phyloP scores from a whole-genome alignment of 2,113 vertebrate genomes.

The Patagioenas fasciata region DNA sequence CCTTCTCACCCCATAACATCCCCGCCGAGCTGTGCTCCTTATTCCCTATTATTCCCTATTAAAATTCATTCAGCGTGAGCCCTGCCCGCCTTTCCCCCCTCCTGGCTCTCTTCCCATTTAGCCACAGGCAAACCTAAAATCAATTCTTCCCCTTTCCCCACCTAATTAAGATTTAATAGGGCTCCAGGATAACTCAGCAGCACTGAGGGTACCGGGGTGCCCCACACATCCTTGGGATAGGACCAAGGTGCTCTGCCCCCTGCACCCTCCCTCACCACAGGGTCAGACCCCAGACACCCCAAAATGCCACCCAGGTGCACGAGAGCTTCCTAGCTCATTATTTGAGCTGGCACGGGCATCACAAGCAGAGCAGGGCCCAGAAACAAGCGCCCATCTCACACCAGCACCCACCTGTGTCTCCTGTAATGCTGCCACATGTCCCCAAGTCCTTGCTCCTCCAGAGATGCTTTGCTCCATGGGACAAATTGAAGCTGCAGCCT shows the following conservation, averaged over 20 bases:
- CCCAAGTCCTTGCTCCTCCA: neutral
- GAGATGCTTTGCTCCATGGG: rapidly evolving
- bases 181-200: neutral
- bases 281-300: neutral
- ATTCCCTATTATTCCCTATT: neutral
- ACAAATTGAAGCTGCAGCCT: neutral
- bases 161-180: neutral
- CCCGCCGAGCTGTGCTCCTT: neutral
- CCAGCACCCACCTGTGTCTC: neutral
- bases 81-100: neutral
- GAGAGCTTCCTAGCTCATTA: neutral
- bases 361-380: no score
- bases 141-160: neutral
- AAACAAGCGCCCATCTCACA: neutral
- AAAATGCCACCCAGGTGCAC: neutral
- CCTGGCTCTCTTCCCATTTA: neutral
- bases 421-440: neutral
- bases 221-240: neutral
- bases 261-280: no score
- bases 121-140: neutral
- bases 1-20: rapidly evolving
- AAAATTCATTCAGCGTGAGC: neutral
- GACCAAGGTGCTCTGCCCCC: neutral
- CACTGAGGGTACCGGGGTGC: neutral
- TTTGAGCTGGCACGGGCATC: neutral